Evolutionary conservation across 35 echinoderm and acorn worm species (phyloP), one percentile per base, ranked within the genome.

Genomic region (Patiria miniata): DNA sequence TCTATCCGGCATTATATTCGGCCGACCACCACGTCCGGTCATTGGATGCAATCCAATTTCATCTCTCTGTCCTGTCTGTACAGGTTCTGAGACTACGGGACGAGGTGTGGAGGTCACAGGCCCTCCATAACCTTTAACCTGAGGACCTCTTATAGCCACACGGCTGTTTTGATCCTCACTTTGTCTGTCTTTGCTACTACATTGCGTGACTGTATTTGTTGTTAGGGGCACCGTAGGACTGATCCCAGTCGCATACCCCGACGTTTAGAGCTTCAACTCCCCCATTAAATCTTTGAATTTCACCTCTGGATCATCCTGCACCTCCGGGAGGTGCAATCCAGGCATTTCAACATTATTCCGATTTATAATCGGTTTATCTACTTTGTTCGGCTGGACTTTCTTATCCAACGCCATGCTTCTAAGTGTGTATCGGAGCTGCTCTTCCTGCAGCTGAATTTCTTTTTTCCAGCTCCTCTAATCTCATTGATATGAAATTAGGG

Each of bases 1-100:
- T 17, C 80, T 37, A 78, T 89, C 87, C 28, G 84, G 84, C 15
- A n/a, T 57, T 57, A 57, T 57, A 0, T 57, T 57, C 54, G 54
- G 54, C 15, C 54, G 54, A 18, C 54, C 54, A 1, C 15, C 54
- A 8, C 22, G 54, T n/a, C n/a, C n/a, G n/a, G n/a, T n/a, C n/a
- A n/a, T n/a, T n/a, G n/a, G n/a, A n/a, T n/a, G n/a, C n/a, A n/a
- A n/a, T n/a, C n/a, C n/a, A n/a, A n/a, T n/a, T n/a, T n/a, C n/a
- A n/a, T n/a, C n/a, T n/a, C n/a, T 14, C 7, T 1, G 15, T 1
- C 22, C 22, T 18, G 15, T 1, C 54, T 57, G 15, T 8, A 18
- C 22, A 14, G 22, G 54, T n/a, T 57, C 54, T 57, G 15, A 18
- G 15, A 18, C 54, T 57, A 57, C 15, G 8, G 54, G 54, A 14